Evolutionary conservation across 2,797 vertebrate species (phyloP).

Genomic region (Apogon hyalosoma): DNA sequence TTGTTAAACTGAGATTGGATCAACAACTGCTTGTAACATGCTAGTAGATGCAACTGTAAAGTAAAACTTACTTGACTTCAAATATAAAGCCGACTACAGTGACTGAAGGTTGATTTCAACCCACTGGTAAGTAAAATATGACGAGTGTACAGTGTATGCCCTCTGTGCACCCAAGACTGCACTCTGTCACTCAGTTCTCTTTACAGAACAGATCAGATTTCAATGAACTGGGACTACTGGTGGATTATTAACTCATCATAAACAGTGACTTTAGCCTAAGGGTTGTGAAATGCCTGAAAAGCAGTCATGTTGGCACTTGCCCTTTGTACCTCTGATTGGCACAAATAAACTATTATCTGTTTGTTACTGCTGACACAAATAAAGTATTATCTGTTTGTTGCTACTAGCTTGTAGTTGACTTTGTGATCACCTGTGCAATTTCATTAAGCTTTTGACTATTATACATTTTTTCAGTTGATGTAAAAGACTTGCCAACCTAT

Average conservation of each 20-base stretch:
- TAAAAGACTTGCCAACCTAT: not conserved
- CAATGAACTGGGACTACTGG: conserved; percentile 56
- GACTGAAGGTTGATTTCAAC: conserved; percentile 15
- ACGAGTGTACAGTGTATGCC: not conserved
- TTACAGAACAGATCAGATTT: conserved; percentile 36
- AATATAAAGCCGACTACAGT: conserved; percentile 1
- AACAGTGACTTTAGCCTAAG: conserved; percentile 81
- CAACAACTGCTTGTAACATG: not conserved
- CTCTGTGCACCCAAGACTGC: conserved; percentile 30
- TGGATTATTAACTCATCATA: conserved; percentile 82
- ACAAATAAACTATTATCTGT: conserved; percentile 38
- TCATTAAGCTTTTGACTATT: not conserved
- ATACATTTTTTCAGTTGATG: not conserved
- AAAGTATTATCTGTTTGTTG: not conserved
- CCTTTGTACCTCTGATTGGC: conserved; percentile 67
- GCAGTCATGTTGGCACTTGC: conserved; percentile 67
- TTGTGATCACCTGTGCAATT: not conserved
- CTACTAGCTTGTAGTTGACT: conserved; percentile 4
- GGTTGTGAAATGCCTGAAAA: conserved; percentile 70
- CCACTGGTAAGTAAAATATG: not conserved
- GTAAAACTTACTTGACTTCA: not conserved
- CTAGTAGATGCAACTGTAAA: not conserved
- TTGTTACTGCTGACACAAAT: not conserved
- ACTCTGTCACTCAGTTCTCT: conserved; percentile 53
- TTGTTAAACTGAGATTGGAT: not conserved